Conservation (phyloP, 2,797 vertebrate genomes). For the Squalus acanthias region DNA sequence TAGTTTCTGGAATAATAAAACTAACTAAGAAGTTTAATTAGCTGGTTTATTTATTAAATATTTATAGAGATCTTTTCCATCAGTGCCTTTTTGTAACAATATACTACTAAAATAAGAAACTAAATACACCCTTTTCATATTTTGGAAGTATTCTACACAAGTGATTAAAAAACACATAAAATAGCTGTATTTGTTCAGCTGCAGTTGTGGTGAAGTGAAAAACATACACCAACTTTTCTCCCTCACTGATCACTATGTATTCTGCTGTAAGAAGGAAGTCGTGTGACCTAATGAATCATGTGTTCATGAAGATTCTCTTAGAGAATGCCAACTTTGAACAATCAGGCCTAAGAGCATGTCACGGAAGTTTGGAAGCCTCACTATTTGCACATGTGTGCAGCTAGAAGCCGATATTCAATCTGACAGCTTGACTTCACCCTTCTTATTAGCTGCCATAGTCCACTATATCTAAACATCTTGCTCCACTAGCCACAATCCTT, state of each 20-base stretch:
- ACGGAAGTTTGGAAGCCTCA: slow-evolving; percentile 48
- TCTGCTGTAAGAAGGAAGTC: slow-evolving; percentile 48
- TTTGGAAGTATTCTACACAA: not conserved
- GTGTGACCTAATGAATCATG: slow-evolving; percentile 49
- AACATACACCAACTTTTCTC: slow-evolving; percentile 52
- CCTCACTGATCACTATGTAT: slow-evolving; percentile 50
- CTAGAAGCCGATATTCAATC: slow-evolving; percentile 45
- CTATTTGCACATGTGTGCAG: slow-evolving; percentile 47
- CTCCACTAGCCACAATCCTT: not conserved
- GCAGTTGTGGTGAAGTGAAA: slow-evolving; percentile 52
- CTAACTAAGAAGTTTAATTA: not conserved
- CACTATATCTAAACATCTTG: not conserved
- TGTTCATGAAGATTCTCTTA: slow-evolving; percentile 48
- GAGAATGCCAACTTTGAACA: slow-evolving; percentile 48
- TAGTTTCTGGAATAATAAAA: not conserved
- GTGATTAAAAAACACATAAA: slow-evolving; percentile 49
- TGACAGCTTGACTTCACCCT: slow-evolving; percentile 48
- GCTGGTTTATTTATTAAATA: not conserved
- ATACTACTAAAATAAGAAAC: slow-evolving; percentile 41
- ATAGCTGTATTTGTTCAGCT: slow-evolving; percentile 53
- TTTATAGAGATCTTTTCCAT: not conserved
- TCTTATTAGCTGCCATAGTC: slow-evolving; percentile 38
- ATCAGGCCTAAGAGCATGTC: slow-evolving; percentile 48
- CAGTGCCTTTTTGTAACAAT: not conserved
- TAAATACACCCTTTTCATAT: slow-evolving; percentile 24